Evolutionary conservation across 2,113 vertebrate species (phyloP), one percentile per base, ranked within the genome.

Genomic region (Carettochelys insculpta): DNA sequence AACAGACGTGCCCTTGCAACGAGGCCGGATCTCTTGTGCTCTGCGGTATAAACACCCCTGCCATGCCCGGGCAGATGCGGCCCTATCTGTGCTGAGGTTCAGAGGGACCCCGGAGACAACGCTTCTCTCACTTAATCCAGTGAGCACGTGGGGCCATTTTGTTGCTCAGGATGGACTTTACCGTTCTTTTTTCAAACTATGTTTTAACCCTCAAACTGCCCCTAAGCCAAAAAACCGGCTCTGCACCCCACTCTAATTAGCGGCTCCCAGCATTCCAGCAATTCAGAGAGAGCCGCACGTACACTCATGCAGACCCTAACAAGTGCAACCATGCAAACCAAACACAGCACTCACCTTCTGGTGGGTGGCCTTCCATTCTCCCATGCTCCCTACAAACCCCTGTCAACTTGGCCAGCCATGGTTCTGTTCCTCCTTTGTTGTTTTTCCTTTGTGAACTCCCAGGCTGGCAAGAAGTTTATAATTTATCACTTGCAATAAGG

Each of bases 361-460:
- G 34, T 17, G 58, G n/a, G n/a, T n/a, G n/a, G 9, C 19, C 16
- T 20, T 31, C 61, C 61, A 38, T n/a, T n/a, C 61, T 20, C 19
- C 38, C 51, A 45, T 47, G 25, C 22, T n/a, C 41, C n/a, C 9
- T 56, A 41, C 6, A 47, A n/a, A 61, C 85, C 82, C 54, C 56
- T 16, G 27, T 75, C 27, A 50, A 53, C 0, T 13, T 87, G 86
- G 90, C 95, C 93, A 53, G 92, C 92, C 92, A 86, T 76, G 71
- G 77, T 34, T 82, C 87, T 83, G 51, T 92, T 95, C 90, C 75
- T 90, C 77, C 47, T 93, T 94, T 87, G 92, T 93, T 92, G 71
- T 38, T 95, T 92, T 94, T 93, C 92, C 83, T 90, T 91, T 93
- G 91, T 71, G 34, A 88, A 1, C 48, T 87, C 92, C 86, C 91